These are phyloP conservation scores for Nipponacmea schrenckii DNA, from an alignment of 2,888 invertebrate species.

Conservation along the genomic window DNA sequence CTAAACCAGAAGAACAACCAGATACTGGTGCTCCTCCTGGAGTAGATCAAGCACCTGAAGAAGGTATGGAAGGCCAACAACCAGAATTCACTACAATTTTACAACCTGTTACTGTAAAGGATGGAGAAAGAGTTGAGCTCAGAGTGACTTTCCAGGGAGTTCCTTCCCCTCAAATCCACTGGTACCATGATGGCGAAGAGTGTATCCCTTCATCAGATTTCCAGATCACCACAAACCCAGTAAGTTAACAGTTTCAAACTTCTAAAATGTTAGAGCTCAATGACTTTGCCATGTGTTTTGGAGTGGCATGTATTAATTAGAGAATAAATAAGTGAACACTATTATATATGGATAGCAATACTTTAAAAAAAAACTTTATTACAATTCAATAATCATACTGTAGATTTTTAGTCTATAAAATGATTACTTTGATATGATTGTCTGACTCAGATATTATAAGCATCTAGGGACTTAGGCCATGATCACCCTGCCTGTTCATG, in stretches of 20 bases:
- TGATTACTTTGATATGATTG: too few species aligned
- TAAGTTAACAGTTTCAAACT: background rate
- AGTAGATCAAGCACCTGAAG: slow-evolving; percentile 46
- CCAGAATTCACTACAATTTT: slow-evolving; percentile 83
- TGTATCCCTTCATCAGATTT: slow-evolving; percentile 66
- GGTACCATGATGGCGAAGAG: slow-evolving; percentile 69
- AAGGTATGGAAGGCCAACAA: slow-evolving; percentile 78
- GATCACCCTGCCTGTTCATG: too few species aligned
- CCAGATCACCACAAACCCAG: slow-evolving; percentile 69
- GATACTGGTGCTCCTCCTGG: slow-evolving; percentile 16
- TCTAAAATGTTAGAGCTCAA: background rate
- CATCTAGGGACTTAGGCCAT: too few species aligned
- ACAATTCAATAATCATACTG: too few species aligned
- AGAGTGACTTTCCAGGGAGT: slow-evolving; percentile 54
- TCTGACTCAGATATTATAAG: too few species aligned
- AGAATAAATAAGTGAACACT: too few species aligned
- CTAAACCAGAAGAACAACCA: slow-evolving; percentile 31
- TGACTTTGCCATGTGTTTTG: too few species aligned
- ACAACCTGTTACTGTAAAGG: slow-evolving; percentile 83
- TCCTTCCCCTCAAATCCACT: slow-evolving; percentile 62
- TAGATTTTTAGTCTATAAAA: too few species aligned
- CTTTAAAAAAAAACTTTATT: too few species aligned
- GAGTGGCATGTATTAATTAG: too few species aligned
- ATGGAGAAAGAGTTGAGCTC: slow-evolving; percentile 79
- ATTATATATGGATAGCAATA: too few species aligned